Evolutionary conservation across 1,140 invertebrate species (phyloP), one percentile per base, ranked within the genome.

Genomic region (Schmidtea mediterranea): DNA sequence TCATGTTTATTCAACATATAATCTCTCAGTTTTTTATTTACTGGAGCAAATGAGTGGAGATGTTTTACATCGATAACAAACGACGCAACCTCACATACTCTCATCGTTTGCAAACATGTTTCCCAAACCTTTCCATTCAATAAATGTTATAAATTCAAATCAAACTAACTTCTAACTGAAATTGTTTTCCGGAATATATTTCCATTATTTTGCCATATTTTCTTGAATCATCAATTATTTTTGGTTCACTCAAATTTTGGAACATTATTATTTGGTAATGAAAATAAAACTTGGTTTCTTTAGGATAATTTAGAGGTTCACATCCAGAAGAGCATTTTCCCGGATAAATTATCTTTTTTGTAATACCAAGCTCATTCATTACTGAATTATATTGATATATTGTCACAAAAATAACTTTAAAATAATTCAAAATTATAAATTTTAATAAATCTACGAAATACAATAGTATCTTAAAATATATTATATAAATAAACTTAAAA

Each of bases 111-210:
- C 13, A 94, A 67, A 56, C 84, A 78, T 38, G 71, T 74, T 71
- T 95, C 87, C 83, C 84, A 92, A 8, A 12, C 12, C 39, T 41
- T 9, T 12, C 12, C 8, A 41, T 8, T 15, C 12, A 41, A 41
- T 15, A 15, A 8, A 41, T 41, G 5, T 41, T 41, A 15, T 5
- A 41, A 18, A 9, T 41, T 19, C 19, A 12, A 41, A 15, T 15
- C 5, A 41, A 18, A 41, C 39, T 41, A 23, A 86, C 76, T 71
- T 90, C 83, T 21, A 94, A 62, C 62, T 90, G 92, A 59, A 94
- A 95, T 60, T 92, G 78, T 64, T 90, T 92, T 1, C 87, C 87
- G 48, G 92, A 67, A 15, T 94, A 74, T 13, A 94, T 63, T 58
- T 89, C 79, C 78, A 94, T 80, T 1, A 83, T 83, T 58, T 77